These are phyloP conservation scores for Pteropus rufus DNA, from an alignment of 2,797 vertebrate genomes.

Conservation along the genomic window DNA sequence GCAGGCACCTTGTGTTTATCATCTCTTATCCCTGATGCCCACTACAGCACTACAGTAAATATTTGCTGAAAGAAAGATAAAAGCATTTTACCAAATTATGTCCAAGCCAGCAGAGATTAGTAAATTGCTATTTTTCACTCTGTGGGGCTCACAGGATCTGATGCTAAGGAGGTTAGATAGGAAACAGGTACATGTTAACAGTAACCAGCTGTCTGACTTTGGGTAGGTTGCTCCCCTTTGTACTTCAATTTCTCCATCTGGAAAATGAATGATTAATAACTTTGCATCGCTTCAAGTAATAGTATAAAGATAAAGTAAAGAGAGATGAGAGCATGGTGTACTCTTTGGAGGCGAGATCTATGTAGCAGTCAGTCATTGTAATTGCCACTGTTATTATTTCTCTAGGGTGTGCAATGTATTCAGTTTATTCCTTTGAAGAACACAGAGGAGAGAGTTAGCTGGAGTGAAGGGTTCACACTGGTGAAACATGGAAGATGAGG, in stretches of 20 bases:
- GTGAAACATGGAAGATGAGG: background rate
- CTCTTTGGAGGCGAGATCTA: background rate
- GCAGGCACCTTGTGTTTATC: background rate
- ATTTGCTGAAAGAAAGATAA: background rate
- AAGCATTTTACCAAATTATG: background rate
- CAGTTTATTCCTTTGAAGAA: background rate
- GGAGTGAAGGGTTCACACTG: background rate
- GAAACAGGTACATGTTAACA: background rate
- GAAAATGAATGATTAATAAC: slow-evolving; percentile 45
- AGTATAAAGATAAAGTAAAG: background rate
- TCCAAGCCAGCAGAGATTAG: background rate
- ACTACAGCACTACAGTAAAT: background rate
- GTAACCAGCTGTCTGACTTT: background rate
- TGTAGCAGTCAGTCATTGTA: background rate
- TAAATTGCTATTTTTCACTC: background rate
- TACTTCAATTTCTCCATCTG: slow-evolving; percentile 41
- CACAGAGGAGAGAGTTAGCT: background rate
- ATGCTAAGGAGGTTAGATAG: background rate
- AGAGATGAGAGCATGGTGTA: background rate
- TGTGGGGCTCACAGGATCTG: background rate
- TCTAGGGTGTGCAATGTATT: background rate
- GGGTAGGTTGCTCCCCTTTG: background rate
- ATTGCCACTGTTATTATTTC: background rate
- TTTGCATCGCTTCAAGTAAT: background rate
- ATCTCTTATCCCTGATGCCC: background rate